Base-by-base conservation (phyloP, 2,113 vertebrate species). In the Strix uralensis region DNA sequence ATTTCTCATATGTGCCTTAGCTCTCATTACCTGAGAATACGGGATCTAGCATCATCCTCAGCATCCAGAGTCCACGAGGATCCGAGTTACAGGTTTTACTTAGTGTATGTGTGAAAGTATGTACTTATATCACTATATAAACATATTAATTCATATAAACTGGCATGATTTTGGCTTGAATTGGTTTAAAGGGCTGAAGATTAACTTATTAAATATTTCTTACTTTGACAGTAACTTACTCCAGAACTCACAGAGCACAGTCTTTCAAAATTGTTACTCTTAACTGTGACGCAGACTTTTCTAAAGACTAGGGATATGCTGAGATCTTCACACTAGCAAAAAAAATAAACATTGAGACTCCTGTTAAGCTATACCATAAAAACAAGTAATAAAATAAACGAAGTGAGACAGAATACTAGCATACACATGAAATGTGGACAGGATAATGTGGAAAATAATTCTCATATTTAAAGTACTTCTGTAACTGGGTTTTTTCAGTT, bases 331-430 rank as follows among this genome's bases (percentile, higher is more conserved):
- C 46, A 15, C 52, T 36, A 74, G 55, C 47, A 80, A 85, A 70
- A 81, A 77, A 86, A 54, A 38, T 54, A 92, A 96, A 93, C 81
- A 90, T 0, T 58, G 67, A 79, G 65, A 47, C 82, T 92, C 55
- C 51, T 81, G 77, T 70, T 86, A 90, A 88, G 40, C 23, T 81
- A 3, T 36, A 42, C 65, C 81, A 44, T 81, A 74, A 88, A 86
- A 94, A 86, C 95, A 91, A 86, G 72, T 67, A 92, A 63, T 95
- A 86, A 92, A 94, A 88, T 84, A 88, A 92, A 90, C 81, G 49
- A 87, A 86, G 81, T 88, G 77, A 88, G 90, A 40, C 77, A 72
- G 74, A 96, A 72, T 77, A 49, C 46, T 72, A 75, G n/a, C 70
- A 54, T 62, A 73, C 5, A 47, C 42, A 21, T 80, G 42, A 90